Evolutionary conservation across 2,797 vertebrate species (phyloP), one percentile per base, ranked within the genome.

Genomic region (Typhlichthys subterraneus): DNA sequence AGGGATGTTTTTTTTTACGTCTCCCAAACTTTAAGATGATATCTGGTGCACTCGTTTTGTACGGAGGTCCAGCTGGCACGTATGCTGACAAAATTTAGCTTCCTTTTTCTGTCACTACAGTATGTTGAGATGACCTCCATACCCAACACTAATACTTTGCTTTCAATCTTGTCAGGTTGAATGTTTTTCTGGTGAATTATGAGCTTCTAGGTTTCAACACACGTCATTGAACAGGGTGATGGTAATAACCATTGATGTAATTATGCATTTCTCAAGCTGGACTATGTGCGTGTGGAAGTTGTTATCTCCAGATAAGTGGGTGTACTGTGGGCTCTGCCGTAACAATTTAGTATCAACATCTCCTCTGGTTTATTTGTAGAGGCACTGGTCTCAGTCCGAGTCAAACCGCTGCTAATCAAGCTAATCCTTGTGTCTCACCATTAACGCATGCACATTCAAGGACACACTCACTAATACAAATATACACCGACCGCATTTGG

Each of bases 301-400:
- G 64, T 85, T 85, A 82, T 58, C 53, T 83, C 64, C 72, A 74
- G 61, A 75, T 81, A 70, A 67, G 63, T 64, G 72, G 69, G 61
- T 31, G 59, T 84, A 84, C 74, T 72, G 45, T 13, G 78, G 73
- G 82, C 62, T 75, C 64, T 77, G 63, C 81, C 68, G 76, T 61
- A 45, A 73, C 85, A 72, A 77, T 76, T 84, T 77, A 81, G 76
- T 73, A 80, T 89, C 88, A 90, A 88, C 89, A 89, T 82, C 80
- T 87, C 60, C 69, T 61, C 69, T 84, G 81, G 33, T 86, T 88
- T 91, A 85, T 90, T 88, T 92, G 76, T 76, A 79, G 68, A 65
- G 10, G 64, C 63, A 4, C 57, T 72, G 77, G 79, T 79, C 80
- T 81, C 72, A 10, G 72, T 54, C 53, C 58, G 65, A 84, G 80